These are phyloP conservation scores for Chiloscyllium punctatum DNA, from an alignment of 2,797 vertebrate genomes.

Conservation along the genomic window DNA sequence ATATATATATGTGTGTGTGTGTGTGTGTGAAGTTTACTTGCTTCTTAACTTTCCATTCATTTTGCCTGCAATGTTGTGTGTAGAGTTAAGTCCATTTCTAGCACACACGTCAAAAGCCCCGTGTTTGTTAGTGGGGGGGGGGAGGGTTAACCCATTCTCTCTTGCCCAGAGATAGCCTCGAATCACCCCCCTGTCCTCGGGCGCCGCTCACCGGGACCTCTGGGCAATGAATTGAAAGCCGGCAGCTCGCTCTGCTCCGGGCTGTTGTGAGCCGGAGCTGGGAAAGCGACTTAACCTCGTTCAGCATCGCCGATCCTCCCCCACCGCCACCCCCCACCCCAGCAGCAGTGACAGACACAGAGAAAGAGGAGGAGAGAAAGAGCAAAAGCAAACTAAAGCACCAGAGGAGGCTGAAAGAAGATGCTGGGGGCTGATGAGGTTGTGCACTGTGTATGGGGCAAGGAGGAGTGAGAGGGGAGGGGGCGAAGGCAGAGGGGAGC, in stretches of 20 bases:
- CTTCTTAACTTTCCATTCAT: background rate
- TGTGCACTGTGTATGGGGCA: constrained; percentile 27
- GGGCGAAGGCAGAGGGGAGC: background rate
- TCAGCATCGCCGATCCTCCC: background rate
- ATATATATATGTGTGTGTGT: background rate
- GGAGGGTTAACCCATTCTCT: too few species aligned
- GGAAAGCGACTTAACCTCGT: background rate
- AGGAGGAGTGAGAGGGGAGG: constrained; percentile 40
- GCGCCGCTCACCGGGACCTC: background rate
- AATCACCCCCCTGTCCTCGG: background rate
- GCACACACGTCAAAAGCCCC: too few species aligned
- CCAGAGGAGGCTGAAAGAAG: background rate
- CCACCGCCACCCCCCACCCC: too few species aligned
- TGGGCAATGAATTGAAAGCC: too few species aligned
- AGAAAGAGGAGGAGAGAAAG: background rate
- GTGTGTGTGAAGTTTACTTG: background rate
- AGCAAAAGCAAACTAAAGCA: background rate
- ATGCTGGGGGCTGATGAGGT: background rate
- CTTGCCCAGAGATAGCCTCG: too few species aligned
- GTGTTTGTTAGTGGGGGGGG: too few species aligned
- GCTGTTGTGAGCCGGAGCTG: background rate
- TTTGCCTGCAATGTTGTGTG: background rate
- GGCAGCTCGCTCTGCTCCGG: too few species aligned
- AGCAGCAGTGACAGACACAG: too few species aligned
- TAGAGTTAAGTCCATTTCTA: too few species aligned